These are phyloP conservation scores for Leptinotarsa defecta DNA, from an alignment of 1,140 invertebrate genomes.

Conservation along the genomic window DNA sequence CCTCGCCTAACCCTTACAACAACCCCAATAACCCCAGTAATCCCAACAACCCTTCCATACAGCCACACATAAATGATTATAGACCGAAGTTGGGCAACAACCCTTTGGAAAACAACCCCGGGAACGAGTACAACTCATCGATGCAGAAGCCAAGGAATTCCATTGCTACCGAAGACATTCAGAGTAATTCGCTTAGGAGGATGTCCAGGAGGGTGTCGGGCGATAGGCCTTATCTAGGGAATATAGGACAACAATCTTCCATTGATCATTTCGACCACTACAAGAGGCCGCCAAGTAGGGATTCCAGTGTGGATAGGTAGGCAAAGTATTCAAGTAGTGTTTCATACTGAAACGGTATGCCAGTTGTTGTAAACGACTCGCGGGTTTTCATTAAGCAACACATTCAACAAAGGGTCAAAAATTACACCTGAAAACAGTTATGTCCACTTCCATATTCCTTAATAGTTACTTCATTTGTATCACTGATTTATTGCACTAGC, in stretches of 20 bases:
- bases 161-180: conserved; percentile 41
- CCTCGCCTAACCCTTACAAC: conserved; percentile 14
- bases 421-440: no score
- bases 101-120: conserved; percentile 24
- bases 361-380: no score
- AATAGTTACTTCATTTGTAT: no score
- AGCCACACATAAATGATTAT: conserved; percentile 30
- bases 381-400: no score
- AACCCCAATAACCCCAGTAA: conserved; percentile 11
- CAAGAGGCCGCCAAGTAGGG: conserved; percentile 83
- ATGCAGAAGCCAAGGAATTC: conserved; percentile 41
- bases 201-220: conserved; percentile 58
- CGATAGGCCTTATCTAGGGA: conserved; percentile 61
- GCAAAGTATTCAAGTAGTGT: neutral
- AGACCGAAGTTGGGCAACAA: conserved; percentile 31
- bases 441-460: no score
- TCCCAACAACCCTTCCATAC: conserved; percentile 26
- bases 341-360: no score
- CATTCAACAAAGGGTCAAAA: no score
- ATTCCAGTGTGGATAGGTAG: conserved; percentile 80
- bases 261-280: conserved; percentile 90
- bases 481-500: no score
- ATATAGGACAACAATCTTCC: conserved; percentile 60
- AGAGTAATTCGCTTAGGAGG: conserved; percentile 49
- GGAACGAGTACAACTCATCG: conserved; percentile 29